Percentiles rank a stretch among this genome's conserved stretches.
Evolutionary conservation across 2,113 vertebrate species (phyloP).

Genomic region (Emydura subglobosa): DNA sequence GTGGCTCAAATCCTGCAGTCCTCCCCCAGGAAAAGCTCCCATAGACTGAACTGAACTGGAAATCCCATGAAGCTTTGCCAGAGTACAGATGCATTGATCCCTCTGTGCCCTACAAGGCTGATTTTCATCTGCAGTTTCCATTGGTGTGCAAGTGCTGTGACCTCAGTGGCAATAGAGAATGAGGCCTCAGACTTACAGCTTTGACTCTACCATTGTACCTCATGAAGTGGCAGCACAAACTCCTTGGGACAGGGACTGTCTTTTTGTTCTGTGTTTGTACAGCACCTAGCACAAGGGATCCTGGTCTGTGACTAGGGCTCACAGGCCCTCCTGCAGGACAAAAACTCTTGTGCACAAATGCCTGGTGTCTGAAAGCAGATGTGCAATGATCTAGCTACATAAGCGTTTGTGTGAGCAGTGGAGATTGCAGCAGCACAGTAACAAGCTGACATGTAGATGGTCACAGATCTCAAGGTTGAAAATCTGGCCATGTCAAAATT

Average conservation of each 20-base stretch:
- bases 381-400: too few relatives aligned
- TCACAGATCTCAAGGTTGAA: background rate
- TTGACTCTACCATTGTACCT: too few relatives aligned
- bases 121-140: background rate
- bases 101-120: background rate
- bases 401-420: too few relatives aligned
- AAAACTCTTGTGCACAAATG: too few relatives aligned
- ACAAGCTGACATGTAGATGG: background rate
- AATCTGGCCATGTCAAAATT: background rate
- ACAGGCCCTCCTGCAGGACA: too few relatives aligned
- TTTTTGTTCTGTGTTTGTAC: too few relatives aligned
- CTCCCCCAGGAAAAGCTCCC: background rate
- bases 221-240: too few relatives aligned
- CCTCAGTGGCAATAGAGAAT: too few relatives aligned
- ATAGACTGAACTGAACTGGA: background rate
- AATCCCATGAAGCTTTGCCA: background rate
- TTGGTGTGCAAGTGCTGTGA: background rate
- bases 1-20: background rate
- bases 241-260: too few relatives aligned
- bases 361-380: too few relatives aligned
- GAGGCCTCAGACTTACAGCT: too few relatives aligned
- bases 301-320: background rate
- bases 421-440: background rate
- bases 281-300: background rate
- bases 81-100: background rate